Conservation (phyloP, 2,113 vertebrate species). For the Microcebus murinus region DNA sequence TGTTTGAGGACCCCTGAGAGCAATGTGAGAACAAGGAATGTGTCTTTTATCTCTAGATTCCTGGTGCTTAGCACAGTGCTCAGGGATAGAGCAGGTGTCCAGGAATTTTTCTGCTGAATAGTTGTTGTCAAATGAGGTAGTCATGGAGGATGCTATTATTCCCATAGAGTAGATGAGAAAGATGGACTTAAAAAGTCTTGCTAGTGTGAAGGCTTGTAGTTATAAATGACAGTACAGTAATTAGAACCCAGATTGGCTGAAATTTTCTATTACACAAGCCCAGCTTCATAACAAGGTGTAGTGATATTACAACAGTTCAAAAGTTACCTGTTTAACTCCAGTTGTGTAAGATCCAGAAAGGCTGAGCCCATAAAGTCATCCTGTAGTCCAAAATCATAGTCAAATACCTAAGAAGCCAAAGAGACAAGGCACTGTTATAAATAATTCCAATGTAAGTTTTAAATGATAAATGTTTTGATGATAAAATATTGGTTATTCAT, state of each 20-base stretch:
- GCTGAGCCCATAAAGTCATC: slow-evolving; percentile 99
- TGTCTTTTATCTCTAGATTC: background rate
- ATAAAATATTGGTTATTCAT: background rate
- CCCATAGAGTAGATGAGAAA: background rate
- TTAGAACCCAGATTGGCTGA: background rate
- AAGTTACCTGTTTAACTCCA: slow-evolving; percentile 94
- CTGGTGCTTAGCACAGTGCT: background rate
- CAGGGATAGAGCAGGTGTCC: background rate
- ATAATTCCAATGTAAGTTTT: background rate
- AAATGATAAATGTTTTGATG: background rate
- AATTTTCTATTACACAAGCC: background rate
- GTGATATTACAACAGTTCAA: background rate
- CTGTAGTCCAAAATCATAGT: slow-evolving; percentile 98
- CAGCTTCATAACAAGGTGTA: background rate
- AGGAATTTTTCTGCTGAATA: background rate
- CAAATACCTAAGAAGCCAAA: slow-evolving; percentile 92
- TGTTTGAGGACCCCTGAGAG: no score
- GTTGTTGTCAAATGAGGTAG: background rate
- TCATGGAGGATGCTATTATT: background rate
- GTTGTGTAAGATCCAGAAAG: slow-evolving; percentile 92
- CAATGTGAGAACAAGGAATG: background rate
- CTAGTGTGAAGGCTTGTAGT: background rate
- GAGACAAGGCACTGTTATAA: slow-evolving; percentile 17
- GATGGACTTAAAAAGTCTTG: background rate
- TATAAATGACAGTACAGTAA: background rate